Evolutionary conservation across 2,113 vertebrate genomes (phyloP), one percentile per base, ranked within the genome.

Genomic region (Zingel zingel): DNA sequence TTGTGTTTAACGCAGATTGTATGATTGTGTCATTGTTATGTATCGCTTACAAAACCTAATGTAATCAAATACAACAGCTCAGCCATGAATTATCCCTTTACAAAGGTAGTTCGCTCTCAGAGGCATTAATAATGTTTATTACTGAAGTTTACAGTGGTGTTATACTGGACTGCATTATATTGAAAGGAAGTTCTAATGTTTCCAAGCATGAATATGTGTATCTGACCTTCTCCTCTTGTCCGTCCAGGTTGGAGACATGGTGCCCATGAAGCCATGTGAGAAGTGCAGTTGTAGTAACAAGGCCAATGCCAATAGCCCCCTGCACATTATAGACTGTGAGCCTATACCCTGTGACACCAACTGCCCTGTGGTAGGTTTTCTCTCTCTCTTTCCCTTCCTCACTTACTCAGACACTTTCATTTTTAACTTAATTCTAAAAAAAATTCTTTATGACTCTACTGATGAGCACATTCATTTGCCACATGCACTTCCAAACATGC

Each of bases 231-330:
- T 68, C 9, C 21, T 23, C 15, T 48, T 45, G 30, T 72, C 21
- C 27, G 18, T 83, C 5, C 72, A 97, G 96, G 77, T 94, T 0
- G 95, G 95, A 6, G 82, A 80, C 0, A 16, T 3, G 48, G 88
- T 97, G 65, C 83, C 77, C 4, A 78, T 65, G 0, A 36, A 14
- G 0, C 7, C 73, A 6, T 97, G 96, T 88, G 63, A 94, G 8
- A 91, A 73, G 0, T 98, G 97, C 73, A 88, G 56, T 36, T 98
- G 97, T 79, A 84, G 56, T 18, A 13, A 81, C 1, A 3, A 39
- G 23, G 79, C 19, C 72, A 74, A 96, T 62, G 19, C 72, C 47
- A 27, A 5, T 12, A 83, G 64, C 39, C 3, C 21, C 0, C 66
- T 56, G 19, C 76, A 91, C 7, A 1, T 0, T 0, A 66, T 96